phyloP scores from a whole-genome alignment of 2,113 vertebrate genomes.

The Lutjanus erythropterus region DNA sequence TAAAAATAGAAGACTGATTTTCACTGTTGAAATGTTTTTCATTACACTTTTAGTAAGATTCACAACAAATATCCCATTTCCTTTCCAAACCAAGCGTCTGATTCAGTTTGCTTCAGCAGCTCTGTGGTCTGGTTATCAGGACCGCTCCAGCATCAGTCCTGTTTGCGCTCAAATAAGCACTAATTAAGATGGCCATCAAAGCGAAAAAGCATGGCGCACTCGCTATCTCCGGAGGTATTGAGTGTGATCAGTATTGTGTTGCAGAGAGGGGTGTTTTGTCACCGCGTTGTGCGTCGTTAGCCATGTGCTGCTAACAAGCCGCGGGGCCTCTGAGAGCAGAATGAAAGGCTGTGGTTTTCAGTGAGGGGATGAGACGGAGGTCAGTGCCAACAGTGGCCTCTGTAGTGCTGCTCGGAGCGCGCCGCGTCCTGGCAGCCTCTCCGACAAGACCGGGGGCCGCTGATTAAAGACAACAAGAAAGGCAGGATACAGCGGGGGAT shows the following conservation, averaged over 20 bases:
- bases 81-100: neutral
- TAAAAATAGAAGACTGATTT: neutral
- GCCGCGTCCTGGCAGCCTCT: conserved; percentile 55
- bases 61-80: neutral
- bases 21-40: neutral
- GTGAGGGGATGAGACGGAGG: conserved; percentile 59
- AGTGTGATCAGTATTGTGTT: conserved; percentile 42
- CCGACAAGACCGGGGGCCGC: conserved; percentile 61
- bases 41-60: neutral
- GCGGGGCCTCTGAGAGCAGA: conserved; percentile 23
- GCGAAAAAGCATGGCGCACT: conserved; percentile 10
- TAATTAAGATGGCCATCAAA: conserved; percentile 59
- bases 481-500: conserved; percentile 61
- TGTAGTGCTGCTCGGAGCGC: conserved; percentile 52
- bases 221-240: conserved; percentile 27
- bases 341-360: conserved; percentile 40
- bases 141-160: conserved; percentile 12
- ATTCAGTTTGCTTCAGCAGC: neutral
- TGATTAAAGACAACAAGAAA: conserved; percentile 80
- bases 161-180: conserved; percentile 48
- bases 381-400: conserved; percentile 67
- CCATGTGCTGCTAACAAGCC: conserved; percentile 54
- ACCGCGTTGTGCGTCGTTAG: conserved; percentile 17
- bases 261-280: conserved; percentile 35
- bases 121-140: conserved; percentile 30